Conservation (phyloP, 1,140 invertebrate genomes). For the Drosophila albomicans region DNA sequence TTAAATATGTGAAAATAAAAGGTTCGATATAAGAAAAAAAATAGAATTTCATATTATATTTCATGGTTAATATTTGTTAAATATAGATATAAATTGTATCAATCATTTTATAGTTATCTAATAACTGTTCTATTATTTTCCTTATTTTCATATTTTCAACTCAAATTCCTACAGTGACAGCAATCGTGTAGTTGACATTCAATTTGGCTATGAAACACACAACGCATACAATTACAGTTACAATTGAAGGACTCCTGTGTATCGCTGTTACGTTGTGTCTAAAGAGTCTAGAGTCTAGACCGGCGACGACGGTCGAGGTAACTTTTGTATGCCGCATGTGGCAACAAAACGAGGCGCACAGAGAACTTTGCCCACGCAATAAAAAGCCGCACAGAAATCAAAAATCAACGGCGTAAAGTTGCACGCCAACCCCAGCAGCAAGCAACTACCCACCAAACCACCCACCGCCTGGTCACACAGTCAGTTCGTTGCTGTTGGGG, state of each 20-base stretch:
- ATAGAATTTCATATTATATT: too few relatives aligned
- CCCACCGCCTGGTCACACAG: slow-evolving; percentile 11
- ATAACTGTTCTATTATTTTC: background rate
- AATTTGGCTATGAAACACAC: slow-evolving; percentile 9
- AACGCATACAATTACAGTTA: slow-evolving; percentile 24
- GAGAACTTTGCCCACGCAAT: slow-evolving; percentile 60
- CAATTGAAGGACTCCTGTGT: background rate
- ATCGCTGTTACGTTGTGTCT: background rate
- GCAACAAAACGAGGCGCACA: slow-evolving; percentile 37
- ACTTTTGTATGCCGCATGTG: slow-evolving; percentile 56
- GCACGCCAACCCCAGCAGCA: slow-evolving; percentile 45
- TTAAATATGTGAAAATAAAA: too few relatives aligned
- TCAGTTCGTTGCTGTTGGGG: slow-evolving; percentile 30
- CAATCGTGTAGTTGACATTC: slow-evolving; percentile 2
- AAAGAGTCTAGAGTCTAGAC: slow-evolving; percentile 51
- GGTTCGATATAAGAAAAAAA: too few relatives aligned
- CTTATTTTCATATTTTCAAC: background rate
- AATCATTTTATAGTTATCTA: background rate
- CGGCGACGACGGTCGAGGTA: slow-evolving; percentile 41
- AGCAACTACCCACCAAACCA: slow-evolving; percentile 34
- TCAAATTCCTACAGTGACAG: background rate
- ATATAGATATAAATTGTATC: too few relatives aligned
- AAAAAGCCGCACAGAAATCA: slow-evolving; percentile 73
- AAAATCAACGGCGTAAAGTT: slow-evolving; percentile 71
- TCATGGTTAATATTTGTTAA: too few relatives aligned